Base-by-base conservation (phyloP, 2,888 invertebrate genomes). In the Drosophila yooni region DNA sequence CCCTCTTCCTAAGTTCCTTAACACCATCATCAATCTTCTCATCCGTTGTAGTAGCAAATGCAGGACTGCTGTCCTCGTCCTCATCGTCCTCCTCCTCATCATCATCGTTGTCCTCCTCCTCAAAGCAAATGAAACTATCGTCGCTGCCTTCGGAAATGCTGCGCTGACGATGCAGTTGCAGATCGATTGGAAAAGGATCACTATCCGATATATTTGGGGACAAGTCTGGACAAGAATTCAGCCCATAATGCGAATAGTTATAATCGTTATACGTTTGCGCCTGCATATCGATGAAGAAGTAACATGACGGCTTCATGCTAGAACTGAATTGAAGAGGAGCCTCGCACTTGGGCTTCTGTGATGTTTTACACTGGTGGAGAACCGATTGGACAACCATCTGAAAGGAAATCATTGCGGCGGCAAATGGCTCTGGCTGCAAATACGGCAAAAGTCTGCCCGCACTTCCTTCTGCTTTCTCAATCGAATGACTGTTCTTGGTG, bases 111-210 rank as follows among this genome's bases (percentile, higher is more conserved):
- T 29, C 11, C 6, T 21, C 40, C 6, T 85, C 86, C 56, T 83
- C 81, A n/a, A 86, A 86, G 62, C 86, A 89, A 46, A 86, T 86
- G 4, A 86, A 86, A 69, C 86, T 86, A 21, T 86, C 89, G 29
- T 86, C 86, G 56, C 86, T 86, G 48, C 86, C 76, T 34, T 86
- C 86, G 11, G 86, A 86, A 54, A 87, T 57, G 34, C 88, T 89
- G 27, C 85, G 72, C 57, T 89, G 85, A 25, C 85, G 85, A 7
- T 70, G 68, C 3, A 72, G 5, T 2, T 33, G 53, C 56, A 43
- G 36, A 57, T n/a, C 61, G 53, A 48, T 11, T 3, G 64, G 31
- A 36, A 21, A 50, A 1, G 27, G 18, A 33, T 25, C 36, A 27
- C 15, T 48, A 48, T 79, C 61, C 43, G 74, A 48, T 29, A 48